phyloP scores from a whole-genome alignment of 2,888 invertebrate species.

The Mythimna vitellina region DNA sequence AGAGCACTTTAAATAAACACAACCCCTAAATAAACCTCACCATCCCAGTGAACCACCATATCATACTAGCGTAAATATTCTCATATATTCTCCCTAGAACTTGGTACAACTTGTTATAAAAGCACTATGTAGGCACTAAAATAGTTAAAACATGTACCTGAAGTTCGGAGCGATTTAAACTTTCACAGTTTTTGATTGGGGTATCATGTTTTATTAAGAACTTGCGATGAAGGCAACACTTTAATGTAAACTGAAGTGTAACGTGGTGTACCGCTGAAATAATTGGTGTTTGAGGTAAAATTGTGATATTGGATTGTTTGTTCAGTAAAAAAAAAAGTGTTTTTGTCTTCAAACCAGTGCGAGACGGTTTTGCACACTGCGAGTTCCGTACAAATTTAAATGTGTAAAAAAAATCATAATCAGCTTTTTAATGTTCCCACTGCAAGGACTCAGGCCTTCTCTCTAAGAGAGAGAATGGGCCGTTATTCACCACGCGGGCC shows the following conservation, averaged over 20 bases:
- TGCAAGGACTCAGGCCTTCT: no score
- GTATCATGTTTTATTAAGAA: conserved; percentile 61
- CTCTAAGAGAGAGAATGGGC: no score
- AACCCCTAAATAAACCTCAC: neutral
- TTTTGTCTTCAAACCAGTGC: no score
- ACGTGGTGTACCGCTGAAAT: neutral
- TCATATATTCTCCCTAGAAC: conserved; percentile 23
- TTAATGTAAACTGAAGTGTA: conserved; percentile 18
- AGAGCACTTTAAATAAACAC: neutral
- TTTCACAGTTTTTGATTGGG: conserved; percentile 58
- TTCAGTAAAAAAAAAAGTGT: no score
- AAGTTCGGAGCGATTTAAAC: conserved; percentile 56
- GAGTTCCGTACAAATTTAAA: no score
- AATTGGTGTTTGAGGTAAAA: no score
- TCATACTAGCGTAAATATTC: conserved; percentile 24
- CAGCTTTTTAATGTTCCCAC: no score
- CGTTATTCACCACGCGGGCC: no score
- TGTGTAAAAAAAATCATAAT: no score
- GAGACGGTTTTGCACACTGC: no score
- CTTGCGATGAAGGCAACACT: conserved; percentile 41
- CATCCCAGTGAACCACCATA: neutral
- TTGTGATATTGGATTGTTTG: no score
- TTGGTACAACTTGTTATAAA: conserved; percentile 57
- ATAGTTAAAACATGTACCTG: conserved; percentile 56
- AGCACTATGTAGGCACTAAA: conserved; percentile 58